Conservation (phyloP, 2,113 vertebrate genomes). For the Climacteris rufus region DNA sequence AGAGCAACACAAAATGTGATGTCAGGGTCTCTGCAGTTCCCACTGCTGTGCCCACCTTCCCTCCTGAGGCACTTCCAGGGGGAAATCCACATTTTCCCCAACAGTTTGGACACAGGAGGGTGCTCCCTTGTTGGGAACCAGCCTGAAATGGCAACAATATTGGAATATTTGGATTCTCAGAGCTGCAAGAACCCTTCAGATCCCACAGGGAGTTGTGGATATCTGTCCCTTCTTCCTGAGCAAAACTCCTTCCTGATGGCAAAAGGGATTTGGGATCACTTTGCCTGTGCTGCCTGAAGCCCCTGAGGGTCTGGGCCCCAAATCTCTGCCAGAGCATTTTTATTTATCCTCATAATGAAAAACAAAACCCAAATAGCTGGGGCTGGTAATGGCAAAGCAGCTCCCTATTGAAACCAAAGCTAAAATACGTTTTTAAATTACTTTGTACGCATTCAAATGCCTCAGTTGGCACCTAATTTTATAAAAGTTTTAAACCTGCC, state of each 20-base stretch:
- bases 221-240: too few relatives aligned
- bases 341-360: background rate
- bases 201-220: background rate
- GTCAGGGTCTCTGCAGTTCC: background rate
- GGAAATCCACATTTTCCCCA: accelerated
- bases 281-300: background rate
- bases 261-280: background rate
- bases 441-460: background rate
- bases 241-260: background rate
- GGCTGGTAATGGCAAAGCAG: background rate
- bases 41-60: accelerated
- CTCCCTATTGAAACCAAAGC: background rate
- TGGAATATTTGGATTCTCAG: background rate
- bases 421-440: background rate
- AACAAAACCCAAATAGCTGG: background rate
- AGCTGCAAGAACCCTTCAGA: accelerated
- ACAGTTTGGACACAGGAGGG: accelerated
- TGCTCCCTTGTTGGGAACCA: accelerated
- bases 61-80: background rate
- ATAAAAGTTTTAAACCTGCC: background rate
- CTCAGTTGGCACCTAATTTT: background rate
- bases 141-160: background rate
- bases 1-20: accelerated
- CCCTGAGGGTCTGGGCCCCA: background rate
- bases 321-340: background rate